These are phyloP conservation scores for Seriola aureovittata DNA, from an alignment of 2,113 vertebrate genomes.

Conservation along the genomic window DNA sequence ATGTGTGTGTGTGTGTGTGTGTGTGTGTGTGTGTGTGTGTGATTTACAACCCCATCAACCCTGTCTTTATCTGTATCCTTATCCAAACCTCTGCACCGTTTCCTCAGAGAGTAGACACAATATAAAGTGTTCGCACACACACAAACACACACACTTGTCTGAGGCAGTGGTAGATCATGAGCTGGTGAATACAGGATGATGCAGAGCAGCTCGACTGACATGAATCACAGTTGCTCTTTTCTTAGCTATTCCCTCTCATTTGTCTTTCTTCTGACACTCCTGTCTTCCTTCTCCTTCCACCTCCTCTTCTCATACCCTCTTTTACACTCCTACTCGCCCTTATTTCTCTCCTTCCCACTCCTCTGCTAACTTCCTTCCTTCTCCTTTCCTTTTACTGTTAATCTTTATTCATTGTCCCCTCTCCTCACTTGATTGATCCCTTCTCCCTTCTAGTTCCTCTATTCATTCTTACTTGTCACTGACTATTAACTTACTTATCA, in stretches of 20 bases:
- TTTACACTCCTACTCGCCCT: background rate
- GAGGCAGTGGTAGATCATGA: conserved; percentile 67
- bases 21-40: conserved; percentile 31
- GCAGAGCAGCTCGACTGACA: conserved; percentile 62
- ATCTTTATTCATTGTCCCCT: background rate
- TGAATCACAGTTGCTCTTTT: conserved; percentile 57
- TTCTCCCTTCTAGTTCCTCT: background rate
- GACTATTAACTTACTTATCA: background rate
- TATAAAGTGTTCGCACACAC: conserved; percentile 59
- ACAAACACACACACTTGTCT: conserved; percentile 47
- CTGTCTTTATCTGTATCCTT: conserved; percentile 79
- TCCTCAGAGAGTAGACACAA: conserved; percentile 67
- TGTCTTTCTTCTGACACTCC: conserved; percentile 26
- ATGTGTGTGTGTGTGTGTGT: conserved; percentile 24
- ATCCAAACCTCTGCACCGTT: conserved; percentile 75
- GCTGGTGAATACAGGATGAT: conserved; percentile 68
- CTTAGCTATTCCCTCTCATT: conserved; percentile 43
- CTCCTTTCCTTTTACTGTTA: background rate
- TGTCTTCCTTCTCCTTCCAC: background rate
- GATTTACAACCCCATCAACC: conserved; percentile 78
- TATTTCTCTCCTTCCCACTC: background rate
- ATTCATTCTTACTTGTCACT: background rate
- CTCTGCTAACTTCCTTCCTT: background rate
- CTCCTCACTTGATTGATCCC: background rate
- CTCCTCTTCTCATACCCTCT: background rate